These are phyloP conservation scores for Pelmatolapia mariae DNA, from an alignment of 2,113 vertebrate species.

Conservation along the genomic window DNA sequence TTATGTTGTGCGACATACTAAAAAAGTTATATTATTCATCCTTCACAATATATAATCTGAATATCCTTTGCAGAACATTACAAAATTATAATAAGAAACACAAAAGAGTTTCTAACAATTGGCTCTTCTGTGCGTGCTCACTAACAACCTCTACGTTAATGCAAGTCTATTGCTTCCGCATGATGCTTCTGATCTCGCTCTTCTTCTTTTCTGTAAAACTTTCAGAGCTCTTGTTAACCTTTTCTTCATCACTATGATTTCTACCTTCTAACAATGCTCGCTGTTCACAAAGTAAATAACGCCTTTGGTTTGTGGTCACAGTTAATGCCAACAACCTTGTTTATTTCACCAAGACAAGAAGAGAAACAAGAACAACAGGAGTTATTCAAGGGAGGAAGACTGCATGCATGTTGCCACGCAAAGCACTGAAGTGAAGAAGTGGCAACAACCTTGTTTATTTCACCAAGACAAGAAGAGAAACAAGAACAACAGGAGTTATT, in stretches of 20 bases:
- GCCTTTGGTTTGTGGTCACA: not conserved
- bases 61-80: not conserved
- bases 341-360: not conserved
- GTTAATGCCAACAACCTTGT: not conserved
- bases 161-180: not conserved
- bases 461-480: not conserved
- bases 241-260: not conserved
- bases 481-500: not conserved
- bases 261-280: not conserved
- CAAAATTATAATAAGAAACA: not conserved
- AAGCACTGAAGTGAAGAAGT: not conserved
- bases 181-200: not conserved
- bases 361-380: not conserved
- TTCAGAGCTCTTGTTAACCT: not conserved
- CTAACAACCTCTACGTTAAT: not conserved
- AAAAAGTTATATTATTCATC: not conserved
- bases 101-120: not conserved
- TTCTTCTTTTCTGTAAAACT: not conserved
- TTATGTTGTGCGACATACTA: not conserved
- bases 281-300: not conserved
- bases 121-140: not conserved
- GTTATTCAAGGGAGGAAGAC: not conserved
- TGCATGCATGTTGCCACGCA: not conserved
- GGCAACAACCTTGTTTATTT: not conserved
- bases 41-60: not conserved